Conservation (phyloP, 53 echinoderm and acorn worm species). For the Actinopyga echinites region DNA sequence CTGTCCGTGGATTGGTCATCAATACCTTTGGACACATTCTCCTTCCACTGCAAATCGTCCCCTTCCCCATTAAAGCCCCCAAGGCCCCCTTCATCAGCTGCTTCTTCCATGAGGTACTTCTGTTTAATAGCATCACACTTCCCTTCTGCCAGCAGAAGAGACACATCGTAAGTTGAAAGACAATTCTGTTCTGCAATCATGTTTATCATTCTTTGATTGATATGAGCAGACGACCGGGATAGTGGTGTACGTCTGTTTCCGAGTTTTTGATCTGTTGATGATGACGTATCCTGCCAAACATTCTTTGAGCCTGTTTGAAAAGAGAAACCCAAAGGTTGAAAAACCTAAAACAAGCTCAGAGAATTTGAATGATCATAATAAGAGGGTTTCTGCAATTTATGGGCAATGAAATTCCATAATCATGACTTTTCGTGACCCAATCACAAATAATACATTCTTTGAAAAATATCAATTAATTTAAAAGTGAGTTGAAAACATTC, state of each 20-base stretch:
- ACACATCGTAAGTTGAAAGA: slow-evolving; percentile 81
- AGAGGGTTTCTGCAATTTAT: no score
- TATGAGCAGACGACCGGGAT: slow-evolving; percentile 64
- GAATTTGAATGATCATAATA: no score
- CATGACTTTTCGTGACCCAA: no score
- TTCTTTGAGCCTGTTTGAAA: no score
- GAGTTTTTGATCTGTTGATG: background rate
- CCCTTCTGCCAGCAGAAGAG: slow-evolving; percentile 88
- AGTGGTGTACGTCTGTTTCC: slow-evolving; percentile 37
- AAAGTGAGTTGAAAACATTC: no score
- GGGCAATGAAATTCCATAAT: no score
- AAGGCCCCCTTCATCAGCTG: slow-evolving; percentile 50
- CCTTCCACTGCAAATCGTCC: background rate
- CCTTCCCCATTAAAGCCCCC: background rate
- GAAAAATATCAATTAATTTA: no score
- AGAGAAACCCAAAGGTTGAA: no score
- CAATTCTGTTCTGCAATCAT: slow-evolving; percentile 82
- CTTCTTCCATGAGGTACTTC: slow-evolving; percentile 64
- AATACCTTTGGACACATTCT: background rate
- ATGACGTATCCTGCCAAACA: no score
- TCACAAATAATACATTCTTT: no score
- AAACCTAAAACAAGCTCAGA: no score
- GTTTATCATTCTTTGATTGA: slow-evolving; percentile 80
- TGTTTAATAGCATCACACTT: slow-evolving; percentile 67
- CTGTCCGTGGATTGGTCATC: slow-evolving; percentile 4